These are phyloP conservation scores for Nebria ingens DNA, from an alignment of 1,140 invertebrate species.

Conservation along the genomic window DNA sequence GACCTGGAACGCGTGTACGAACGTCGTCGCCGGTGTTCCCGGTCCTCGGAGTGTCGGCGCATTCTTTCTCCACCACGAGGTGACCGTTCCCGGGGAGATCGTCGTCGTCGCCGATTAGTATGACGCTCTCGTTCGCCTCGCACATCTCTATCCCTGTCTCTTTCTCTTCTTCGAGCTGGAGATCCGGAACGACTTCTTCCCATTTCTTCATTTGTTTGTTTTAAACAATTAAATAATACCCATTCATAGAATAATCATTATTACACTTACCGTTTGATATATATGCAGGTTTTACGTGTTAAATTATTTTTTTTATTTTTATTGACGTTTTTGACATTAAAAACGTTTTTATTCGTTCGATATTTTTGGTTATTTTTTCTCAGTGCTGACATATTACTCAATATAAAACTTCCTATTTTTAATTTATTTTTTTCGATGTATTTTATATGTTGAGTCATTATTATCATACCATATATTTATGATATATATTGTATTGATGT, in stretches of 20 bases:
- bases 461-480: no score
- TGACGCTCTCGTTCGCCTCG: conserved; percentile 42
- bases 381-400: conserved; percentile 4
- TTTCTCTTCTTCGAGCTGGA: conserved; percentile 27
- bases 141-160: conserved; percentile 33
- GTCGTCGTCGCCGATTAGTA: conserved; percentile 39
- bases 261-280: background rate
- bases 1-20: conserved; percentile 41
- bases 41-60: conserved; percentile 32
- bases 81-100: conserved; percentile 44
- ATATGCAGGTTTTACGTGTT: background rate
- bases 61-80: no score
- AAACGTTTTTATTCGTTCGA: background rate
- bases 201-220: no score
- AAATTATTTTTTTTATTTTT: conserved; percentile 4
- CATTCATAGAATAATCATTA: no score
- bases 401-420: conserved; percentile 9
- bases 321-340: background rate
- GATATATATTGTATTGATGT: no score
- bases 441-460: no score
- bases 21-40: conserved; percentile 37
- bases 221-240: no score
- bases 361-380: conserved; percentile 8
- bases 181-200: conserved; percentile 30
- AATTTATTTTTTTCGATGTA: background rate